Conservation (phyloP, 2,888 invertebrate species). For the Nipponacmea schrenckii region DNA sequence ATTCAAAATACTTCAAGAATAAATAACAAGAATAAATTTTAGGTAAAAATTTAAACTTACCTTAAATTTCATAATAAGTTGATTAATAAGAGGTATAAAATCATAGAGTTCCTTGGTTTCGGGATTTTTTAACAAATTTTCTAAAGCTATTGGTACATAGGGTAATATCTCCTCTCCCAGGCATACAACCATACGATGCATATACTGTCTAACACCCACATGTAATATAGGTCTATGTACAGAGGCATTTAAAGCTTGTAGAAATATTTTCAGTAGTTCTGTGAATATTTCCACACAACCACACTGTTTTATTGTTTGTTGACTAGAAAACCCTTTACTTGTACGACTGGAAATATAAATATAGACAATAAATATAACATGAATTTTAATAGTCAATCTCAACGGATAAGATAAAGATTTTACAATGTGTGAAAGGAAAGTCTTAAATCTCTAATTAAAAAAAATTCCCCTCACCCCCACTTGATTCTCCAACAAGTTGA, state of each 20-base stretch:
- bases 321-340: constrained; percentile 73
- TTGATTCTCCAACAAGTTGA: too few relatives aligned
- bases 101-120: constrained; percentile 69
- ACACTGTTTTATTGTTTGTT: constrained; percentile 71
- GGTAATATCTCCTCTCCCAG: constrained; percentile 72
- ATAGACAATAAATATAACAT: neutral
- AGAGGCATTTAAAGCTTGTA: constrained; percentile 68
- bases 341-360: constrained; percentile 68
- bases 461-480: too few relatives aligned
- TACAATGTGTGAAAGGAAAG: too few relatives aligned
- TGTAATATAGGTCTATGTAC: constrained; percentile 61
- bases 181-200: constrained; percentile 74
- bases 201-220: constrained; percentile 71
- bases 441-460: too few relatives aligned
- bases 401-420: too few relatives aligned
- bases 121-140: constrained; percentile 69
- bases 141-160: constrained; percentile 70
- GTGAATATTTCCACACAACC: constrained; percentile 71
- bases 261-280: constrained; percentile 70
- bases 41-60: constrained; percentile 35
- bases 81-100: constrained; percentile 73
- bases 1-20: too few relatives aligned
- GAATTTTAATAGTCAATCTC: too few relatives aligned
- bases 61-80: constrained; percentile 73
- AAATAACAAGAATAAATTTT: too few relatives aligned